A percentile compares a stretch with the other conserved stretches of the same genome.
Evolutionary conservation across 2,113 vertebrate genomes (phyloP).

Genomic region (Prolemur simus): DNA sequence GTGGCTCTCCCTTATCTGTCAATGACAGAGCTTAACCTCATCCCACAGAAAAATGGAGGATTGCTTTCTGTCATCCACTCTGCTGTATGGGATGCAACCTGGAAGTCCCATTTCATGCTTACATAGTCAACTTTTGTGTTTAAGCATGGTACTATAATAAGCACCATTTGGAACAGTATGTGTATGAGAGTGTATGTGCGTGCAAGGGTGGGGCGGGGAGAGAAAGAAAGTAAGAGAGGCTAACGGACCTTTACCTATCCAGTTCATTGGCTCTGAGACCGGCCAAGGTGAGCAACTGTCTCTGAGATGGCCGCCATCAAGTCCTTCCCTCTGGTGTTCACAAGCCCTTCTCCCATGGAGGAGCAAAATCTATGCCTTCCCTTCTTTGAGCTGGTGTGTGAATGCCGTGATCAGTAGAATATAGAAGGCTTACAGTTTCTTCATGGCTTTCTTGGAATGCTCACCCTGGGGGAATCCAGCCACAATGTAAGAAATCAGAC

Average conservation of each 20-base stretch:
- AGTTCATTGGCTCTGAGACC: constrained; percentile 11
- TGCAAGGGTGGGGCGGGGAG: background rate
- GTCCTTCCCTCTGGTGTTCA: background rate
- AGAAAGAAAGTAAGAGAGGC: background rate
- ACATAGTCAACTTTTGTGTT: background rate
- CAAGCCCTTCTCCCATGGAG: background rate
- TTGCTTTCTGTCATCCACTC: background rate
- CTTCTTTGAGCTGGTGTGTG: background rate
- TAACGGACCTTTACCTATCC: background rate
- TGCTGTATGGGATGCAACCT: background rate
- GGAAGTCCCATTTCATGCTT: background rate
- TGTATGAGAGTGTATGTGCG: background rate
- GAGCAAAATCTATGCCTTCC: background rate
- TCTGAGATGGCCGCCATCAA: background rate
- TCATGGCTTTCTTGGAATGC: background rate
- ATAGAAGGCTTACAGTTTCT: background rate
- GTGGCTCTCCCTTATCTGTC: background rate
- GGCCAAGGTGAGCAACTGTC: background rate
- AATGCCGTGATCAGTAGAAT: background rate
- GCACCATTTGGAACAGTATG: background rate
- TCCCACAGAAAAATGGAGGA: background rate
- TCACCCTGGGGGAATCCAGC: background rate
- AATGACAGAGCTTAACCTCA: background rate
- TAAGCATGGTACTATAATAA: background rate
- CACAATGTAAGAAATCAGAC: background rate